Evolutionary conservation across 2,888 invertebrate genomes (phyloP).

Genomic region (Alloplasta piceator): DNA sequence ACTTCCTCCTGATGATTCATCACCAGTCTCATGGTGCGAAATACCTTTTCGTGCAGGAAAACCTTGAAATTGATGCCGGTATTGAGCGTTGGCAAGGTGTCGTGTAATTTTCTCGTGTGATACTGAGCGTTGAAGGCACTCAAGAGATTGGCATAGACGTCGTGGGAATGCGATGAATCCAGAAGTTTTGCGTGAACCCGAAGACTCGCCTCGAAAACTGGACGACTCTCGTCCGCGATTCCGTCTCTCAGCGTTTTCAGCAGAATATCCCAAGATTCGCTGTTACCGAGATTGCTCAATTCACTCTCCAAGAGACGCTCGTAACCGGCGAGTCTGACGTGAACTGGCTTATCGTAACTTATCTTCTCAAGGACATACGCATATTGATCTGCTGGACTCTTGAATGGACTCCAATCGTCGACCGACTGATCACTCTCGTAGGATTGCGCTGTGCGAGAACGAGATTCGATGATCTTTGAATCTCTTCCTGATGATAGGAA

Average conservation of each 20-base stretch:
- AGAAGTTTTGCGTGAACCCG: slow-evolving; percentile 76
- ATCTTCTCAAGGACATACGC: slow-evolving; percentile 76
- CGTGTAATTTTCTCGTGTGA: slow-evolving; percentile 72
- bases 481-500: slow-evolving; percentile 45
- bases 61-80: slow-evolving; percentile 81
- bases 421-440: slow-evolving; percentile 76
- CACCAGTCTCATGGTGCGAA: slow-evolving; percentile 76
- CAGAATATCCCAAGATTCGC: slow-evolving; percentile 74
- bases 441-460: slow-evolving; percentile 74
- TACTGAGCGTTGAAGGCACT: slow-evolving; percentile 76
- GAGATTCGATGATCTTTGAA: slow-evolving; percentile 57
- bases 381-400: slow-evolving; percentile 70
- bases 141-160: slow-evolving; percentile 76
- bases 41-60: slow-evolving; percentile 79
- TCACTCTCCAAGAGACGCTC: slow-evolving; percentile 78
- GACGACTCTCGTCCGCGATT: slow-evolving; percentile 76
- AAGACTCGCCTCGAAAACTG: slow-evolving; percentile 80
- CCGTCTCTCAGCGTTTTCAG: slow-evolving; percentile 76
- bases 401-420: slow-evolving; percentile 77
- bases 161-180: slow-evolving; percentile 68
- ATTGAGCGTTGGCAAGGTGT: slow-evolving; percentile 76
- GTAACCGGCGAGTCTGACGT: slow-evolving; percentile 81
- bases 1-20: slow-evolving; percentile 77
- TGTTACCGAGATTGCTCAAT: slow-evolving; percentile 69
- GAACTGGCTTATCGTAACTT: slow-evolving; percentile 76